Evolutionary conservation across 2,888 invertebrate genomes (phyloP).

Genomic region (Scaeva pyrastri): DNA sequence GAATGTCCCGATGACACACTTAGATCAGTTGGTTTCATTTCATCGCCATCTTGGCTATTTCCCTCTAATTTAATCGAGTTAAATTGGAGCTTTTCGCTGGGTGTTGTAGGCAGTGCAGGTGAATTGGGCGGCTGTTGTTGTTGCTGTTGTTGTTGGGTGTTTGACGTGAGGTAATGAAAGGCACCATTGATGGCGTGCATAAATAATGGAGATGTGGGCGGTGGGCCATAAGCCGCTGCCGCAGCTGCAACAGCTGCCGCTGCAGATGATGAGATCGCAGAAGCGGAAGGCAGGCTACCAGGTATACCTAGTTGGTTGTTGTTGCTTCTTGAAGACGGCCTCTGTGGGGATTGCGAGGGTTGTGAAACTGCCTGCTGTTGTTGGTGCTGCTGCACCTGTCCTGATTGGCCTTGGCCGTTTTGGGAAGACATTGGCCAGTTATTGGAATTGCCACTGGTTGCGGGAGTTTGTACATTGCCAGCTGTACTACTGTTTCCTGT

Average conservation of each 20-base stretch:
- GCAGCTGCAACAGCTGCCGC: constrained; percentile 81
- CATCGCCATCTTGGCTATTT: constrained; percentile 84
- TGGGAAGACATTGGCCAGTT: constrained; percentile 79
- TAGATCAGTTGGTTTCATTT: constrained; percentile 89
- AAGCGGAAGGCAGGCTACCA: constrained; percentile 76
- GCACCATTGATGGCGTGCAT: constrained; percentile 83
- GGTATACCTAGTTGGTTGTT: constrained; percentile 80
- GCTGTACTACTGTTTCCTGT: constrained; percentile 83
- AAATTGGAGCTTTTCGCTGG: constrained; percentile 82
- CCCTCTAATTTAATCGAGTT: constrained; percentile 81
- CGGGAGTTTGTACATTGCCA: constrained; percentile 65
- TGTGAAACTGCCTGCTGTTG: constrained; percentile 78
- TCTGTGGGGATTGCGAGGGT: constrained; percentile 79
- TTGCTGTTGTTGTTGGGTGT: constrained; percentile 79
- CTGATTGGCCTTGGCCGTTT: constrained; percentile 60
- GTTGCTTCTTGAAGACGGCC: constrained; percentile 79
- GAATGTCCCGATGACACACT: constrained; percentile 84
- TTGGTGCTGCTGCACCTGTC: constrained; percentile 75
- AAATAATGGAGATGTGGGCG: constrained; percentile 83
- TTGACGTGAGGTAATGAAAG: constrained; percentile 83
- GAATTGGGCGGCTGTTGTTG: constrained; percentile 82
- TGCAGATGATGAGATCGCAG: constrained; percentile 79
- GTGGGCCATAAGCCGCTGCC: constrained; percentile 82
- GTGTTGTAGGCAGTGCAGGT: constrained; percentile 79
- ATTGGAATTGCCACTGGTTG: constrained; percentile 85